Evolutionary conservation across 2,113 vertebrate species (phyloP), one percentile per base, ranked within the genome.

Genomic region (Lepidiolamprologus cunningtoni): DNA sequence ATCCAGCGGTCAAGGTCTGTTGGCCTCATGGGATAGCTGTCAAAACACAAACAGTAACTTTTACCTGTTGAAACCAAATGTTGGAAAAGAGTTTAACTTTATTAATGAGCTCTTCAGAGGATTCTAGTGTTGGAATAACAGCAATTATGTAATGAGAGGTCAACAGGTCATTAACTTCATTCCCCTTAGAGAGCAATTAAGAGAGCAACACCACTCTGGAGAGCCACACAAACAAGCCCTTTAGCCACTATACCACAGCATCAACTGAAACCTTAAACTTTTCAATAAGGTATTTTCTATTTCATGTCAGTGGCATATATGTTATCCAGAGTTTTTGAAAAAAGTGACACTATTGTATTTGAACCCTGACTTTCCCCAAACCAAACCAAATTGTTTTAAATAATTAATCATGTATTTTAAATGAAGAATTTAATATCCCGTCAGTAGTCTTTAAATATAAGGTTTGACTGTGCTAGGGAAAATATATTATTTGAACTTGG

Each of bases 171-270:
- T 90, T 87, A 84, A 21, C 52, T n/a, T 58, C 40, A 55, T 23
- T 45, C 14, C 84, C 89, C 80, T 78, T 33, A 81, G 88, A 89
- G 87, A 86, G 50, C 54, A 90, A 90, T 87, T 89, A 89, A 47
- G 19, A 11, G 37, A 84, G 50, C 85, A 83, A 26, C 83, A 73
- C 10, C 16, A 17, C 52, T 73, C 84, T 53, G 42, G 83, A 84
- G 63, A 84, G 47, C 5, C n/a, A 81, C 35, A 85, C 31, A 79
- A 82, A 88, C 76, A 89, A n/a, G 5, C n/a, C 21, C 17, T 55
- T 10, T 19, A 73, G 54, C 10, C 31, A 82, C 8, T 53, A 7
- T 26, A n/a, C 14, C 37, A 42, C 21, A 35, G 26, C 10, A 47
- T 6, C 9, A 47, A 33, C 12, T 73, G 16, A 85, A 82, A 71